Evolutionary conservation across 1,140 invertebrate genomes (phyloP), one percentile per base, ranked within the genome.

Genomic region (Nomia melanderi): DNA sequence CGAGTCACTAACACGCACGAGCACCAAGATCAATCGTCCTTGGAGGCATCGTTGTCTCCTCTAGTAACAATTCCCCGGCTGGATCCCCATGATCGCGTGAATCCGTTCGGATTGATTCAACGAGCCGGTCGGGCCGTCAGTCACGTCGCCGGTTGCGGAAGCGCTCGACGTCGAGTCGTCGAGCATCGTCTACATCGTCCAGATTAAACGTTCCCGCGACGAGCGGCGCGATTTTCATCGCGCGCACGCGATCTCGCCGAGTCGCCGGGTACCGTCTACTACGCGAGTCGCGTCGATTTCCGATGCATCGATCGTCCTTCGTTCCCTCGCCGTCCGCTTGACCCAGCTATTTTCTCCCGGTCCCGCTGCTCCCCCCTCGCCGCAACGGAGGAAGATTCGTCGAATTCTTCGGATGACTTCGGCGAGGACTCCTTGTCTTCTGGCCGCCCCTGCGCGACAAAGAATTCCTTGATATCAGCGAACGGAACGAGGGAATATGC

Each of bases 1-100:
- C 50, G 29, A 83, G 82, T 83, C 82, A 83, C 81, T 71, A 78
- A 36, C 76, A 66, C 81, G 63, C 70, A 53, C 39, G 76, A 72
- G 33, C 81, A 73, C 64, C 69, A 47, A 83, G 59, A 79, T 36
- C 31, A 70, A 56, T 66, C 53, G 65, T 75, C 62, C 62, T 53
- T 54, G 41, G 41, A 57, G 50, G 62, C 81, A 83, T 83, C 65
- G 69, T 39, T 29, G 63, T 82, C 47, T 39, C 23, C 50, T 69
- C 71, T 67, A 53, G 9, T 56, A 47, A 71, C 81, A 41, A 74
- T 83, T 47, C 56, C 11, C 27, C 59, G 27, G 41, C 54, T 70
- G 47, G 79, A 74, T 56, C 67, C 29, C 20, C 79, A 44, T 66
- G 66, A 72, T 77, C 63, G 56, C 44, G 17, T 36, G 23, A 25